phyloP scores from a whole-genome alignment of 1,140 invertebrate genomes.

The Eufriesea mexicana region DNA sequence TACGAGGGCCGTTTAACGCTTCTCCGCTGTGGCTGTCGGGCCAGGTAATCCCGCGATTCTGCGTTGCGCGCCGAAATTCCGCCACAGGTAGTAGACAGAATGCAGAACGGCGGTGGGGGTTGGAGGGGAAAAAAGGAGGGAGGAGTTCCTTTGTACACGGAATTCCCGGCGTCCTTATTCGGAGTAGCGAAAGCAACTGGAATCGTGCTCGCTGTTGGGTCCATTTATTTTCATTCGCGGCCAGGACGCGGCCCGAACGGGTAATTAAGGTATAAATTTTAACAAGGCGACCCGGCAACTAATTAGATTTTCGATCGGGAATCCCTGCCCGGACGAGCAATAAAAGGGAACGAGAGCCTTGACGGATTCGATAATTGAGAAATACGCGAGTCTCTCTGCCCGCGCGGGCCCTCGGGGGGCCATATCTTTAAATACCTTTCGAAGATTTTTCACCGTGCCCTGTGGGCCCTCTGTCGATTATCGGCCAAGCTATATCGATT shows the following conservation, averaged over 20 bases:
- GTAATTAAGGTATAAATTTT: conserved; percentile 61
- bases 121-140: not conserved
- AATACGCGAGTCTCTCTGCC: not conserved
- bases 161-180: conserved; percentile 42
- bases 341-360: not conserved
- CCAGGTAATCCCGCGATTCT: conserved; percentile 18
- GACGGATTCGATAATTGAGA: not conserved
- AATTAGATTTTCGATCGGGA: conserved; percentile 42
- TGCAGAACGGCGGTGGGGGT: not conserved
- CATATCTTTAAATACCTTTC: not conserved
- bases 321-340: not conserved
- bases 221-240: conserved; percentile 49
- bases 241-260: not conserved
- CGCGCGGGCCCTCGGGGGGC: not conserved
- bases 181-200: conserved; percentile 18
- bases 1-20: conserved; percentile 35
- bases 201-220: conserved; percentile 25
- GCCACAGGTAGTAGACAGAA: conserved; percentile 34
- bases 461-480: no score
- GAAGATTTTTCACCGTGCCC: not conserved
- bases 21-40: not conserved
- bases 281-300: conserved; percentile 8
- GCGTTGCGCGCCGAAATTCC: conserved; percentile 8
- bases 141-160: conserved; percentile 42
- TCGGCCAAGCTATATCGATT: no score